Conservation (phyloP, 2,797 vertebrate genomes). For the Spondyliosoma cantharus region DNA sequence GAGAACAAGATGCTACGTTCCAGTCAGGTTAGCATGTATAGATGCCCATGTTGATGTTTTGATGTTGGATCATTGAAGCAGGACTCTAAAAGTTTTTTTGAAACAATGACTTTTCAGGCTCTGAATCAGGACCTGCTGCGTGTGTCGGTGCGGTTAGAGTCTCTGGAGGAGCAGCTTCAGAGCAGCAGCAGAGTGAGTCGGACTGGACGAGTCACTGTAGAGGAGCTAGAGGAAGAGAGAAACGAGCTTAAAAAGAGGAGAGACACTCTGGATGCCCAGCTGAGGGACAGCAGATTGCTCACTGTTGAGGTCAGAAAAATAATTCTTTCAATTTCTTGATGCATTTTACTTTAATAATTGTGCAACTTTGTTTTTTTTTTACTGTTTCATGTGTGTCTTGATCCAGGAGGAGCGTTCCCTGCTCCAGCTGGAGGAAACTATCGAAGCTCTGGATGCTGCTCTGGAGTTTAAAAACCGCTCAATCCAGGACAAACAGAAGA, state of each 20-base stretch:
- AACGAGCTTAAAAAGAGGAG: constrained; percentile 83
- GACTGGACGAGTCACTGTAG: constrained; percentile 74
- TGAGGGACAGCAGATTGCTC: constrained; percentile 85
- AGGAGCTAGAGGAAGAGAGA: constrained; percentile 85
- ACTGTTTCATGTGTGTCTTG: constrained; percentile 4
- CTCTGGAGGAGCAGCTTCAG: constrained; percentile 87
- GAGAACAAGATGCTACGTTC: constrained; percentile 88
- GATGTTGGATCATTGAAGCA: background rate
- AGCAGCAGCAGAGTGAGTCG: constrained; percentile 75
- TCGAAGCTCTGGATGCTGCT: constrained; percentile 90
- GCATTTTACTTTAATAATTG: constrained; percentile 41
- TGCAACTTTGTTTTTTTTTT: background rate
- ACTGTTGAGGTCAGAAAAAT: constrained; percentile 84
- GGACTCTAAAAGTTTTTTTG: background rate
- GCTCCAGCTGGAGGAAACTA: constrained; percentile 90
- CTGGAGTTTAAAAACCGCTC: constrained; percentile 89
- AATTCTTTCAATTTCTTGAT: background rate
- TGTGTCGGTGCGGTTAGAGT: constrained; percentile 84
- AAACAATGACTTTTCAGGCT: constrained; percentile 76
- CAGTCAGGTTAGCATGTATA: constrained; percentile 85
- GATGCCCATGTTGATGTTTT: background rate
- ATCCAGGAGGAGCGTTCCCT: constrained; percentile 88
- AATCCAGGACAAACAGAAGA: constrained; percentile 85
- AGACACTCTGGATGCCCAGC: constrained; percentile 85
- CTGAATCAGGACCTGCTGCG: constrained; percentile 87